Evolutionary conservation across 2,113 vertebrate genomes (phyloP).

Genomic region (Notothenia rossii): DNA sequence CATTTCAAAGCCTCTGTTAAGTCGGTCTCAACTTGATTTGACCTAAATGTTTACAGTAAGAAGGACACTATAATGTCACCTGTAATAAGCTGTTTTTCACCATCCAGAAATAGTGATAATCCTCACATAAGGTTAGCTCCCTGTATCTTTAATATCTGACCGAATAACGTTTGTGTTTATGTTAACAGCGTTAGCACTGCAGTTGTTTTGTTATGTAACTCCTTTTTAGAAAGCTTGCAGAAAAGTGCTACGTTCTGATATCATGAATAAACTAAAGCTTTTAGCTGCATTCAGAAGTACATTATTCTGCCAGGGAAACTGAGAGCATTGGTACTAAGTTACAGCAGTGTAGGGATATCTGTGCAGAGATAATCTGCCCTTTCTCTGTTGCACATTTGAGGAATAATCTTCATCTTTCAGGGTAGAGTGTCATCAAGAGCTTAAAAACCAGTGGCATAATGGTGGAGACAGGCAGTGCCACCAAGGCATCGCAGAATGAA

Average conservation of each 20-base stretch:
- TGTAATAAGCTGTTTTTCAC: constrained; percentile 63
- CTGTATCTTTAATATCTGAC: constrained; percentile 27
- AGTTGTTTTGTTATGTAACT: constrained; percentile 62
- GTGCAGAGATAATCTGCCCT: constrained; percentile 70
- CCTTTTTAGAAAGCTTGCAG: constrained; percentile 60
- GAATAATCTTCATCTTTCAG: constrained; percentile 75
- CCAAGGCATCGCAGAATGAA: constrained; percentile 42
- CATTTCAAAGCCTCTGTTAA: constrained; percentile 25
- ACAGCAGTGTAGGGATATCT: constrained; percentile 57
- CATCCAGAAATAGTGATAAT: constrained; percentile 69
- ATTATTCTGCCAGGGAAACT: constrained; percentile 58
- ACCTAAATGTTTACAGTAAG: constrained; percentile 16
- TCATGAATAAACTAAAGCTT: constrained; percentile 75
- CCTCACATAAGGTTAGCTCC: constrained; percentile 47
- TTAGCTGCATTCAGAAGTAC: constrained; percentile 51
- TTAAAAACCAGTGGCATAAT: constrained; percentile 75
- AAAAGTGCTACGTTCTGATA: constrained; percentile 66
- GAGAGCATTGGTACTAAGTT: constrained; percentile 56
- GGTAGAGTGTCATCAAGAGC: constrained; percentile 71
- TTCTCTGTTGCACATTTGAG: constrained; percentile 71
- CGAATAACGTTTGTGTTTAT: constrained; percentile 35
- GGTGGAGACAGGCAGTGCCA: constrained; percentile 42
- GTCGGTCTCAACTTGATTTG: constrained; percentile 48
- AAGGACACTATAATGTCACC: constrained; percentile 54
- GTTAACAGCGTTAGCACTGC: constrained; percentile 53